These are phyloP conservation scores for Melanotus villosus DNA, from an alignment of 2,888 invertebrate genomes.

Conservation along the genomic window DNA sequence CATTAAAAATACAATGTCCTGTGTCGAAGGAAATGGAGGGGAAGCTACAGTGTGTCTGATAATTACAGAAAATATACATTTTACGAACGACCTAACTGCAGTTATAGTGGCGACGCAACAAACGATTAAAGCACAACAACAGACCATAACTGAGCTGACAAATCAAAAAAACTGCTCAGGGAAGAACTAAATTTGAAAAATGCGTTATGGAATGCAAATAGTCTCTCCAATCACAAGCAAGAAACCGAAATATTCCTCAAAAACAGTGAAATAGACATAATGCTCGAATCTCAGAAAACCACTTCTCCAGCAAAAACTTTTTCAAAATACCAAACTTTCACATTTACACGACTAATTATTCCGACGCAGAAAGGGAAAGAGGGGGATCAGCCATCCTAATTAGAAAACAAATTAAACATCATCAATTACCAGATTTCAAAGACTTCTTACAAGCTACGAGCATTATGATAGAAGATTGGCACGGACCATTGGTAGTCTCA, in stretches of 20 bases:
- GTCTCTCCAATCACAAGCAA: not conserved
- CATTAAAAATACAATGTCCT: too few relatives aligned
- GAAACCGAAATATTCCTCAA: slow-evolving; percentile 23
- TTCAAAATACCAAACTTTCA: slow-evolving; percentile 10
- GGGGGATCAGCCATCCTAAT: slow-evolving; percentile 47
- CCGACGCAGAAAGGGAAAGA: slow-evolving; percentile 29
- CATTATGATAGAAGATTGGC: slow-evolving; percentile 15
- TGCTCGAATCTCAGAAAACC: not conserved
- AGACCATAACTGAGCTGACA: too few relatives aligned
- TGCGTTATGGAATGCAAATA: not conserved
- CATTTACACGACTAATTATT: slow-evolving; percentile 3
- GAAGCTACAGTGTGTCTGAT: too few relatives aligned
- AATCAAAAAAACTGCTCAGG: too few relatives aligned
- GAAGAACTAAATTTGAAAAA: not conserved
- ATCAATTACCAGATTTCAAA: slow-evolving; percentile 35
- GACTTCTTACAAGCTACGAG: slow-evolving; percentile 40
- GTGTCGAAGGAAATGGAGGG: too few relatives aligned
- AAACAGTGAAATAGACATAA: not conserved
- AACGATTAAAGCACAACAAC: too few relatives aligned
- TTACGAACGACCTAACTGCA: too few relatives aligned
- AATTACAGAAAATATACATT: too few relatives aligned
- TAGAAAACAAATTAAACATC: slow-evolving; percentile 42
- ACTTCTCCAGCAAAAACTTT: not conserved
- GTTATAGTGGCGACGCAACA: too few relatives aligned
- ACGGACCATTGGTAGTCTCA: slow-evolving; percentile 1